phyloP scores from a whole-genome alignment of 2,113 vertebrate genomes.

The Triplophysa siluroides region DNA sequence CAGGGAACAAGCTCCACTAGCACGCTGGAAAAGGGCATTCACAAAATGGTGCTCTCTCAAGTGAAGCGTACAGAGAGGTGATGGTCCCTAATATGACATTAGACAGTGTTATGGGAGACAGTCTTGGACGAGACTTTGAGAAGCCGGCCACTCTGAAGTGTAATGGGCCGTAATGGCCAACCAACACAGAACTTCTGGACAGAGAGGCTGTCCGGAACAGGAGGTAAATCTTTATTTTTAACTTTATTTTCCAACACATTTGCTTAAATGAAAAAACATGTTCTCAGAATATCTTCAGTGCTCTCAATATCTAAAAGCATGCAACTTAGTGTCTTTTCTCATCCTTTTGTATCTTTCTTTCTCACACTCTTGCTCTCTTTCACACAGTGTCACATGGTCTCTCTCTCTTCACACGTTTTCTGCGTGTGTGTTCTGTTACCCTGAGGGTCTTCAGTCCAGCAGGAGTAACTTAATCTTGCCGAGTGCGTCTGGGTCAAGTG shows the following conservation, averaged over 20 bases:
- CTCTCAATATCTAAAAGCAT: too few species aligned
- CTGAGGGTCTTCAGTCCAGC: slow-evolving; percentile 22
- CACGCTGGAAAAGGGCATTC: slow-evolving; percentile 24
- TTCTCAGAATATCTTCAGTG: neutral
- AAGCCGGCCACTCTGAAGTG: neutral
- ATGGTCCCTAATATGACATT: slow-evolving; percentile 18
- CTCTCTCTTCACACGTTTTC: neutral
- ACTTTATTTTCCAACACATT: too few species aligned
- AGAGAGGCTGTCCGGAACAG: neutral
- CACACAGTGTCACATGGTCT: slow-evolving; percentile 4
- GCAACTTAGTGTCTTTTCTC: neutral
- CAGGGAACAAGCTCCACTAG: slow-evolving; percentile 35
- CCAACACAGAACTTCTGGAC: neutral
- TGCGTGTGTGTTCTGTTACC: slow-evolving; percentile 17
- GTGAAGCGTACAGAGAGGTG: slow-evolving; percentile 22
- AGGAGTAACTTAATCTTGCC: slow-evolving; percentile 39
- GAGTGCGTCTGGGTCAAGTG: slow-evolving; percentile 41
- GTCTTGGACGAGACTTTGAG: slow-evolving; percentile 8
- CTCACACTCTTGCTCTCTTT: slow-evolving; percentile 8
- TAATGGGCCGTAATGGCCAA: neutral
- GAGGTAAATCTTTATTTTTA: neutral
- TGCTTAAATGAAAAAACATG: neutral
- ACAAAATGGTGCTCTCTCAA: slow-evolving; percentile 9
- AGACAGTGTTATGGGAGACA: slow-evolving; percentile 9
- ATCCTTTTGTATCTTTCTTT: slow-evolving; percentile 1